Conservation (phyloP, 2,888 invertebrate genomes). For the Apotomis betuletana region DNA sequence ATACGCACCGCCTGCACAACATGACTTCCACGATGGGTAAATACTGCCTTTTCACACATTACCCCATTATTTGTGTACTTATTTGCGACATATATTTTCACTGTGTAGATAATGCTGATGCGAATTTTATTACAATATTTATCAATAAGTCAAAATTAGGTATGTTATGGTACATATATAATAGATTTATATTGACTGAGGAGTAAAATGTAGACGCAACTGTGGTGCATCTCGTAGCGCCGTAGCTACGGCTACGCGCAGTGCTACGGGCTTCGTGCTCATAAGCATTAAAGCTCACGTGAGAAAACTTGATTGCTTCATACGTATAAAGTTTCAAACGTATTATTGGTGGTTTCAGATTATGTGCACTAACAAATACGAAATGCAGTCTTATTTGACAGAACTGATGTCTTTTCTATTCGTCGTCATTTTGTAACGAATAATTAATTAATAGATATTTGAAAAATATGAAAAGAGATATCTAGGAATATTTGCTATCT, state of each 20-base stretch:
- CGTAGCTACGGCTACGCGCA: constrained; percentile 55
- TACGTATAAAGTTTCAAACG: background rate
- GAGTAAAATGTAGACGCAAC: constrained; percentile 13
- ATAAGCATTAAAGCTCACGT: background rate
- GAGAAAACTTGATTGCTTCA: background rate
- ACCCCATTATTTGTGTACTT: background rate
- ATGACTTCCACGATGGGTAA: constrained; percentile 83
- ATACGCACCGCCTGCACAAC: constrained; percentile 75
- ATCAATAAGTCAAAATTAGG: background rate
- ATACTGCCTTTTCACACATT: constrained; percentile 48
- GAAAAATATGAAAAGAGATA: no score
- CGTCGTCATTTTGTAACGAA: no score
- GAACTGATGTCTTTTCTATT: no score
- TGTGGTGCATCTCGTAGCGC: constrained; percentile 31
- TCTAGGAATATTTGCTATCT: no score
- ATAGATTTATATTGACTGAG: background rate
- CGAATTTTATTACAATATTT: constrained; percentile 20
- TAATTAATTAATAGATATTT: no score
- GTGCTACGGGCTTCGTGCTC: constrained; percentile 44
- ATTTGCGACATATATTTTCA: constrained; percentile 2
- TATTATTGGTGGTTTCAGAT: no score
- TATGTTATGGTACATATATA: background rate
- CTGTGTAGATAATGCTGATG: constrained; percentile 16
- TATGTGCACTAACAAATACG: no score
- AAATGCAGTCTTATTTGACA: no score